These are phyloP conservation scores for Ranitomeya variabilis DNA, from an alignment of 2,113 vertebrate genomes.

Conservation along the genomic window DNA sequence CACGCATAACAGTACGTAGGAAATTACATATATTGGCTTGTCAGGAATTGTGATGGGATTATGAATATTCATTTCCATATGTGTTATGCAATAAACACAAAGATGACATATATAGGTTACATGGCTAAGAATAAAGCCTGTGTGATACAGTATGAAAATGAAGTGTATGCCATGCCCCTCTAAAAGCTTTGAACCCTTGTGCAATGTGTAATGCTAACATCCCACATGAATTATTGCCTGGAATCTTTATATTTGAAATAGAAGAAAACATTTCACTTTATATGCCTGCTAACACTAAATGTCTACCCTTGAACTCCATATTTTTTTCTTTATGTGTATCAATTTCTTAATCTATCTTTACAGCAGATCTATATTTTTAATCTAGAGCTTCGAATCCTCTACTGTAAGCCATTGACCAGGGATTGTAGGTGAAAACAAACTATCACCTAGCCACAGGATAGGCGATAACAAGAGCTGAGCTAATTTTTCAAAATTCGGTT, in stretches of 20 bases:
- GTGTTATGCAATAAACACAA: neutral
- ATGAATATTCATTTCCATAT: neutral
- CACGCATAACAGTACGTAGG: neutral
- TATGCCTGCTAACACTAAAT: no score
- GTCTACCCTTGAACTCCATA: no score
- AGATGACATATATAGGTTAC: conserved; percentile 2
- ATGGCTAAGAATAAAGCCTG: neutral
- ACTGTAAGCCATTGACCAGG: no score
- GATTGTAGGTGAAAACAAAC: no score
- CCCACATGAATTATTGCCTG: neutral
- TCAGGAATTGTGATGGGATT: neutral
- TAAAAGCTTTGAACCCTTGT: neutral
- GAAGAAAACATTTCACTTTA: neutral
- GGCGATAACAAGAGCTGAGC: no score
- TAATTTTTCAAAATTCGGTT: no score
- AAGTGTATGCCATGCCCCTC: neutral
- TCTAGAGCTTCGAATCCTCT: no score
- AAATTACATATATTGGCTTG: neutral
- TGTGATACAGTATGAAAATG: neutral
- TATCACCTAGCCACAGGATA: no score
- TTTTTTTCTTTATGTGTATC: no score
- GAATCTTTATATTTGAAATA: neutral
- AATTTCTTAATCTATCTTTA: no score
- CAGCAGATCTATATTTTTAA: no score
- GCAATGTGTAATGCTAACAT: neutral